Base-by-base conservation (phyloP, 2,797 vertebrate genomes). In the Natrix natrix region DNA sequence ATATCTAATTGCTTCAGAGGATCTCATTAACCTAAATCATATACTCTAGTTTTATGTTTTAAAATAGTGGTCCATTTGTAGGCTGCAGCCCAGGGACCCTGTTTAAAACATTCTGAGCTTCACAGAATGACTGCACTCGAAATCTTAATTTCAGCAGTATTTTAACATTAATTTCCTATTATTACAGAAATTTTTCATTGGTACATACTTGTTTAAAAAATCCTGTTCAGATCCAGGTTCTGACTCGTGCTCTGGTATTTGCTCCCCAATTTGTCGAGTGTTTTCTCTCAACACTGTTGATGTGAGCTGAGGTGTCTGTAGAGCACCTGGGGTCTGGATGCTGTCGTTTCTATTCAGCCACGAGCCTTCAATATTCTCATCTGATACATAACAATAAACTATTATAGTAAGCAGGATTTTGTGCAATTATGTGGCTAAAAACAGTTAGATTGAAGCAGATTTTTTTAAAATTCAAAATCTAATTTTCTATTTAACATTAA, bases 201-300 rank as follows among this genome's bases (percentile, higher is more conserved):
- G 1, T 87, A 97, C 99, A 97, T 97, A 99, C 99, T 99, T 99
- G 98, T 99, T 99, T 96, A 99, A 98, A 92, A 96, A 99, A 97
- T 99, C 99, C 55, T 99, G 99, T 95, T 99, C 99, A 54, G 99
- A 99, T 91, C 99, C 99, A 13, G 99, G 99, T 96, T 99, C 99
- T 0, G 99, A 98, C 97, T 99, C 99, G 0, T 98, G 99, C 95
- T 99, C 99, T 86, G 99, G 99, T 96, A 99, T 98, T 97, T 99
- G 99, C 95, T 99, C 99, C 32, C 98, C 98, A 54, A 99, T 97
- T 93, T 98, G 98, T 24, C 98, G 98, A 61, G 98, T 98, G 97
- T 99, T 99, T 96, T 99, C 99, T 97, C 99, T 97, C 94, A 99
- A 97, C 90, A 99, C 99, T 0, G 99, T 99, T 26, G 99, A 99